Percentiles rank a stretch among this genome's conserved stretches.
These are phyloP conservation scores for Thunnus albacares DNA, from an alignment of 2,797 vertebrate genomes.

Conservation along the genomic window DNA sequence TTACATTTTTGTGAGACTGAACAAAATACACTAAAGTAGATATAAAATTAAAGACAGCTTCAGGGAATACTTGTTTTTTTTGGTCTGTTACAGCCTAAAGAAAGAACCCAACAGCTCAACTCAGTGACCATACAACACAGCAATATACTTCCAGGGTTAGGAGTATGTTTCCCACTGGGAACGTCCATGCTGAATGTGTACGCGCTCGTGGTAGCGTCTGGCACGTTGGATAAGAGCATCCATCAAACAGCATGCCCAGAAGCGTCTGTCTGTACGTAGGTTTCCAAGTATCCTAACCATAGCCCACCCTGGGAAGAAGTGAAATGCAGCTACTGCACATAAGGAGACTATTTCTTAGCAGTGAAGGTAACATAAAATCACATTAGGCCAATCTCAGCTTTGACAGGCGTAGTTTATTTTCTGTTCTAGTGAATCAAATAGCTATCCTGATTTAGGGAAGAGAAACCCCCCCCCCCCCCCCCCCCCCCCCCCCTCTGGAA, in stretches of 20 bases:
- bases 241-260: conserved; percentile 25
- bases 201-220: background rate
- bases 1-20: background rate
- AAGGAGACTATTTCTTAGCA: background rate
- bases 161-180: conserved; percentile 15
- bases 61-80: conserved; percentile 13
- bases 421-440: background rate
- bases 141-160: background rate
- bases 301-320: background rate
- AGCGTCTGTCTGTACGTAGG: background rate
- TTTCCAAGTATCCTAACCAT: background rate
- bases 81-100: background rate
- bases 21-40: background rate
- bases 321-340: background rate
- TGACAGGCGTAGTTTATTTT: background rate
- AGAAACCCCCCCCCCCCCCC: background rate
- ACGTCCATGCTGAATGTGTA: conserved; percentile 10
- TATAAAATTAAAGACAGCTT: background rate
- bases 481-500: background rate
- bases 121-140: background rate
- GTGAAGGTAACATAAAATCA: background rate
- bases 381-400: background rate
- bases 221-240: conserved; percentile 19
- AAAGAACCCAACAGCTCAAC: too few relatives aligned
- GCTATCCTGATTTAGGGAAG: background rate